Conservation (phyloP, 2,113 vertebrate genomes). For the Oxyura jamaicensis region DNA sequence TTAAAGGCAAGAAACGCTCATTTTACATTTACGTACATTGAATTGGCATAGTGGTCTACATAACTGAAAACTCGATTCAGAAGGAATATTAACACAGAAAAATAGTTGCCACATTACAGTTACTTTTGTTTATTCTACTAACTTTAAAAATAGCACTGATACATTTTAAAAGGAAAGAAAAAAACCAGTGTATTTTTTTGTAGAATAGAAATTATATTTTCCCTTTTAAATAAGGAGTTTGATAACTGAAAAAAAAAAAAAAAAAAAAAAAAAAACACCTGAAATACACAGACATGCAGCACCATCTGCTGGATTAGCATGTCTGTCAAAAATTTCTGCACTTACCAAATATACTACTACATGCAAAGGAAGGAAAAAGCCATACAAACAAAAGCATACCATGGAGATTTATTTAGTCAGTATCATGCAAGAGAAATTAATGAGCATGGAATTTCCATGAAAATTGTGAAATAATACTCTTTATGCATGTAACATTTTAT, state of each 20-base stretch:
- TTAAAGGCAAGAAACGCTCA: background rate
- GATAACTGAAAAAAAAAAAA: background rate
- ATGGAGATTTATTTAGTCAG: background rate
- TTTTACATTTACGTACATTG: background rate
- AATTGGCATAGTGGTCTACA: background rate
- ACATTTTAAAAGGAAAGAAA: background rate
- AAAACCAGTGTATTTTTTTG: background rate
- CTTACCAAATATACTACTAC: background rate
- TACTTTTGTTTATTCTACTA: slow-evolving; percentile 40
- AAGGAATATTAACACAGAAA: background rate
- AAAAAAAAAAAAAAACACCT: background rate
- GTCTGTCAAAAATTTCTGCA: background rate
- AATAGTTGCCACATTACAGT: slow-evolving; percentile 2
- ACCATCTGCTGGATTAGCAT: slow-evolving; percentile 79
- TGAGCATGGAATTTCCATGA: background rate
- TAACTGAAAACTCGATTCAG: slow-evolving; percentile 23
- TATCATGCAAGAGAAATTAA: background rate
- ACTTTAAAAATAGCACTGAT: slow-evolving; percentile 17
- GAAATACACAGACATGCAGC: slow-evolving; percentile 75
- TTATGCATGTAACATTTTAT: background rate
- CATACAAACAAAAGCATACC: background rate
- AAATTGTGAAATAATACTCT: background rate
- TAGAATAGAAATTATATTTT: slow-evolving; percentile 25
- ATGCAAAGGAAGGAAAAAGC: background rate
- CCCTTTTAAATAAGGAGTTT: slow-evolving; percentile 7